These are phyloP conservation scores for Graptemys geographica DNA, from an alignment of 2,797 vertebrate genomes.

Conservation along the genomic window DNA sequence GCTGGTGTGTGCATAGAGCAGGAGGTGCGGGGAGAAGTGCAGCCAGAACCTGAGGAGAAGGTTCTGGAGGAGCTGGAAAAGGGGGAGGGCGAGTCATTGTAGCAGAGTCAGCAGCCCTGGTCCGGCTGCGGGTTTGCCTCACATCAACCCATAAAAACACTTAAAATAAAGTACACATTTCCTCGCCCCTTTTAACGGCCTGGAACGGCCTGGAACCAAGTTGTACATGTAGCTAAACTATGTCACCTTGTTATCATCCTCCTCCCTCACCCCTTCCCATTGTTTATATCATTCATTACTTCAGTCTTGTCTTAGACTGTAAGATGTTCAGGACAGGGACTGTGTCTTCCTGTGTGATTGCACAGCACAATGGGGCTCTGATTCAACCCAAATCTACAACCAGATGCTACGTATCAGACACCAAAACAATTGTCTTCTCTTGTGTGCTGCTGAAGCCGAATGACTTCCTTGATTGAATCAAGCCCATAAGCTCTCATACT, in stretches of 20 bases:
- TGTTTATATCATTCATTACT: not conserved
- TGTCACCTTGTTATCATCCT: not conserved
- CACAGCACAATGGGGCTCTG: fast-evolving
- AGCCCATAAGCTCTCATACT: not conserved
- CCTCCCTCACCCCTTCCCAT: not conserved
- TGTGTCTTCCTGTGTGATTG: not conserved
- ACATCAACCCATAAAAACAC: not conserved
- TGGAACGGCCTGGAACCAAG: not conserved
- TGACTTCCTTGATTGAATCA: not conserved
- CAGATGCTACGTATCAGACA: not conserved
- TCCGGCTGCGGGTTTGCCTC: not conserved
- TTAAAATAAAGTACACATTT: not conserved
- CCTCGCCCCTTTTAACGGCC: not conserved
- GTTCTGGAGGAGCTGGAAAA: too few relatives aligned
- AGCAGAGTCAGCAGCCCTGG: too few relatives aligned
- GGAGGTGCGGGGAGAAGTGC: too few relatives aligned
- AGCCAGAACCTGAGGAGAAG: too few relatives aligned
- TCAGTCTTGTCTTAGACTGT: not conserved
- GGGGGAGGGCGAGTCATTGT: too few relatives aligned
- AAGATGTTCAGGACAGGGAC: not conserved
- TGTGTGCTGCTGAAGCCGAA: not conserved
- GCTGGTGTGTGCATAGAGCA: too few relatives aligned
- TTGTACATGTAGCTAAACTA: not conserved
- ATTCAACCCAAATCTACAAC: not conserved
- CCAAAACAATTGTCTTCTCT: not conserved